Conservation (phyloP, 2,888 invertebrate species). For the Drosophila mimetica region DNA sequence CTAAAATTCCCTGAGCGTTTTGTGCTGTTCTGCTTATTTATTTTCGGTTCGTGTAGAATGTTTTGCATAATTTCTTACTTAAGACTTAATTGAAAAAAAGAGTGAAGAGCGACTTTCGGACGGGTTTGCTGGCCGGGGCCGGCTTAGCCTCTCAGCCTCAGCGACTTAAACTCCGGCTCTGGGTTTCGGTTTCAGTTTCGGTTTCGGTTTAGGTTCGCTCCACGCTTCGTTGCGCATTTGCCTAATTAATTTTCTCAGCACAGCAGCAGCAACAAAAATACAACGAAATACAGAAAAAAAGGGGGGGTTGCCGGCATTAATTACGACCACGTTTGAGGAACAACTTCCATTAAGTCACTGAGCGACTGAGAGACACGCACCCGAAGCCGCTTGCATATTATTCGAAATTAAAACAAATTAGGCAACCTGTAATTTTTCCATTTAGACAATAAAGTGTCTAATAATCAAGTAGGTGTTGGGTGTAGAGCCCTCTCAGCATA, state of each 20-base stretch:
- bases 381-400: constrained; percentile 69
- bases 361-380: constrained; percentile 46
- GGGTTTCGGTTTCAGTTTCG: constrained; percentile 31
- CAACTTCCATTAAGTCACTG: constrained; percentile 76
- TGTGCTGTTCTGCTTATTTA: constrained; percentile 27
- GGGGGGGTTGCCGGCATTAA: constrained; percentile 64
- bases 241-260: constrained; percentile 82
- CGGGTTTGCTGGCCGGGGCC: constrained; percentile 31
- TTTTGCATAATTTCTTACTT: constrained; percentile 82
- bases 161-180: constrained; percentile 33
- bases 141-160: constrained; percentile 51
- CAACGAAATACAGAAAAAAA: constrained; percentile 9
- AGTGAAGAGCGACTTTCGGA: constrained; percentile 27
- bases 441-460: constrained; percentile 77
- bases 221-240: constrained; percentile 82
- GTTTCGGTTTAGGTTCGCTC: constrained; percentile 49
- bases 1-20: constrained; percentile 57
- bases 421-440: constrained; percentile 80
- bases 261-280: constrained; percentile 50
- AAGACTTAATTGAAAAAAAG: constrained; percentile 79
- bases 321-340: constrained; percentile 76
- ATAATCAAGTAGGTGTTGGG: constrained; percentile 81
- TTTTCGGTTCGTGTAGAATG: constrained; percentile 51
- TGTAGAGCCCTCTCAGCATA: constrained; percentile 14
- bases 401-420: constrained; percentile 81